These are phyloP conservation scores for Numida meleagris DNA, from an alignment of 2,113 vertebrate species.

Conservation along the genomic window DNA sequence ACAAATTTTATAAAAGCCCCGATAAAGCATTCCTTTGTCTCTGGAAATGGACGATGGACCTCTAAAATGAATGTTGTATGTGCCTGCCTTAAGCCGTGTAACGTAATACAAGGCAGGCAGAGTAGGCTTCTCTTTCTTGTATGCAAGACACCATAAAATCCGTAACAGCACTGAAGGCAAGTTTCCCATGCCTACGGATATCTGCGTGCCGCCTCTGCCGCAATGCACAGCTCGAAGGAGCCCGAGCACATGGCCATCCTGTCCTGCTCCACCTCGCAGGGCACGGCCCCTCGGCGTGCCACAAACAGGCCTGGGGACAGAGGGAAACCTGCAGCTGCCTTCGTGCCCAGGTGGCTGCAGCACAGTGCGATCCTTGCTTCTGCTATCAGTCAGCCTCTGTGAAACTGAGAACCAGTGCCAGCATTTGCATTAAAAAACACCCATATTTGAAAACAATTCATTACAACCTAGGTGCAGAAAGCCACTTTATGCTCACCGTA, in stretches of 20 bases:
- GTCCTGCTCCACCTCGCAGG: neutral
- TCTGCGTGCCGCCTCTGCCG: neutral
- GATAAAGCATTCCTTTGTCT: neutral
- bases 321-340: neutral
- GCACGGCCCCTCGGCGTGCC: neutral
- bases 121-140: neutral
- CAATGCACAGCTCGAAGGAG: neutral
- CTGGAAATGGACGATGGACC: neutral
- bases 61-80: neutral
- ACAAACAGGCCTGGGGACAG: neutral
- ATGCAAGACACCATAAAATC: constrained; percentile 5
- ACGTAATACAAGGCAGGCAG: neutral
- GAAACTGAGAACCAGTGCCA: neutral
- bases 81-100: neutral
- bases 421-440: neutral
- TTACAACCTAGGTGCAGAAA: neutral
- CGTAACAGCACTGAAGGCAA: neutral
- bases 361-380: neutral
- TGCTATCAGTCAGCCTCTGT: neutral
- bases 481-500: neutral
- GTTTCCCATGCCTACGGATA: neutral
- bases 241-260: neutral
- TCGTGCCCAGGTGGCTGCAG: neutral
- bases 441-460: neutral
- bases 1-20: neutral